Percentiles rank a stretch among this genome's conserved stretches.
phyloP scores from a whole-genome alignment of 2,113 vertebrate species.

The Pseudopodoces humilis region DNA sequence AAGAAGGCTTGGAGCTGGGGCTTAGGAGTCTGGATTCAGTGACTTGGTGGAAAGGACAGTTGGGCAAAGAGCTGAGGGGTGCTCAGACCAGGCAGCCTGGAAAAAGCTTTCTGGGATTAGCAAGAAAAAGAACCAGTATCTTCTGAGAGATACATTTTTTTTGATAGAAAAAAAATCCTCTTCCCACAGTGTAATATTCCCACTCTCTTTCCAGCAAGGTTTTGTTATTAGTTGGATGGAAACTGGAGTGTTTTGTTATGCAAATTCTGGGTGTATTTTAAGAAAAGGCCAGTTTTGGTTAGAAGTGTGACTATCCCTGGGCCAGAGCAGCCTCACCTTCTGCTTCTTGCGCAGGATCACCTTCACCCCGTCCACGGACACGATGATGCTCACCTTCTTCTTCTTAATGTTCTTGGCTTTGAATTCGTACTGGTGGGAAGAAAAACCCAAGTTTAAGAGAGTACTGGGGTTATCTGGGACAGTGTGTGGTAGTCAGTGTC shows the following conservation, averaged over 20 bases:
- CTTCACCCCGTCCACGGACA: slow-evolving; percentile 85
- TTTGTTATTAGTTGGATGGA: background rate
- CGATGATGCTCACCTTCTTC: slow-evolving; percentile 88
- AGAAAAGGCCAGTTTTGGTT: background rate
- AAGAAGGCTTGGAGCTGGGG: background rate
- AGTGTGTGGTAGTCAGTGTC: background rate
- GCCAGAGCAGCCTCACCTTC: slow-evolving; percentile 70
- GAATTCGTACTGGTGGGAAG: slow-evolving; percentile 84
- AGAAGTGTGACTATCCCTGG: background rate
- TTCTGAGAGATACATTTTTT: background rate
- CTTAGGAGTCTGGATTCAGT: background rate
- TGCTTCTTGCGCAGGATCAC: slow-evolving; percentile 85
- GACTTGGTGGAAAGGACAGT: background rate
- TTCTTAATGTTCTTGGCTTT: slow-evolving; percentile 91
- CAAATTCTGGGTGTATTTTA: background rate
- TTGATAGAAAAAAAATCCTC: background rate
- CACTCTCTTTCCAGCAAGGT: background rate
- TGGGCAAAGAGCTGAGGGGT: background rate
- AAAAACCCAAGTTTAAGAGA: background rate
- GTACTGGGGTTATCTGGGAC: background rate
- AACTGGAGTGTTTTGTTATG: background rate
- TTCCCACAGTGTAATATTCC: background rate
- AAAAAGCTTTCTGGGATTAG: background rate
- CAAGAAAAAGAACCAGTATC: background rate
- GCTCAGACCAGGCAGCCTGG: background rate